A percentile compares a stretch with the other conserved stretches of the same genome.
phyloP scores from a whole-genome alignment of 1,140 invertebrate genomes.

The Atta colombica region DNA sequence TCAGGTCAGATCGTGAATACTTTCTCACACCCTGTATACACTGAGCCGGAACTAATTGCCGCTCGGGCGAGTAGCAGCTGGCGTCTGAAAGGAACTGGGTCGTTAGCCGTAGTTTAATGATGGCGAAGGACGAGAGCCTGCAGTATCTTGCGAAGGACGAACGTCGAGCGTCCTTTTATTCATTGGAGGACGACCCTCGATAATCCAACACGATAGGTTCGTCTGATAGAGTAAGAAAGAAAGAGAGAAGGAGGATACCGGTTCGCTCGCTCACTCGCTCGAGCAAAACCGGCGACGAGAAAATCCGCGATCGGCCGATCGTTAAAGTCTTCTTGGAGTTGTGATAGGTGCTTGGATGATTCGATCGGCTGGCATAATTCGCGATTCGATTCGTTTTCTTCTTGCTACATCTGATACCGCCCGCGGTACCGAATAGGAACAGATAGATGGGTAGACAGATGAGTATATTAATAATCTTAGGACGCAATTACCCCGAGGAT shows the following conservation, averaged over 20 bases:
- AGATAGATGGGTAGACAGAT: conserved; percentile 48
- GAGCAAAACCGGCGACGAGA: conserved; percentile 68
- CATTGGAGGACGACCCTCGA: conserved; percentile 73
- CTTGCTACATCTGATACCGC: conserved; percentile 38
- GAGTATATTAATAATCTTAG: conserved; percentile 49
- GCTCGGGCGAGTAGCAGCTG: conserved; percentile 63
- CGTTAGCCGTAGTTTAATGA: conserved; percentile 75
- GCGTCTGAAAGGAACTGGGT: conserved; percentile 75
- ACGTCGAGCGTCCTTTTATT: conserved; percentile 78
- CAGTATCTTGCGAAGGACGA: conserved; percentile 74
- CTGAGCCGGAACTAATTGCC: conserved; percentile 74
- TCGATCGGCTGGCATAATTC: conserved; percentile 72
- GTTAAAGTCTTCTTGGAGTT: conserved; percentile 76
- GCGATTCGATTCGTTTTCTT: conserved; percentile 66
- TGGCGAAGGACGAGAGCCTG: conserved; percentile 72
- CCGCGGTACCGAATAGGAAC: conserved; percentile 48
- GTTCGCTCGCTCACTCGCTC: conserved; percentile 25
- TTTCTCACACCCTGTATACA: conserved; percentile 62
- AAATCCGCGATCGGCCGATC: conserved; percentile 77
- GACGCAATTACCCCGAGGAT: conserved; percentile 27
- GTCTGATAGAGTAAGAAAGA: conserved; percentile 64
- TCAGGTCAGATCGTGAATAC: conserved; percentile 51
- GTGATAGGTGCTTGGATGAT: conserved; percentile 65
- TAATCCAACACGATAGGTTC: conserved; percentile 81
- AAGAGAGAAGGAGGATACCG: conserved; percentile 58